Conservation (phyloP, 2,888 invertebrate species). For the Kuschelorhynchus macadamiae region DNA sequence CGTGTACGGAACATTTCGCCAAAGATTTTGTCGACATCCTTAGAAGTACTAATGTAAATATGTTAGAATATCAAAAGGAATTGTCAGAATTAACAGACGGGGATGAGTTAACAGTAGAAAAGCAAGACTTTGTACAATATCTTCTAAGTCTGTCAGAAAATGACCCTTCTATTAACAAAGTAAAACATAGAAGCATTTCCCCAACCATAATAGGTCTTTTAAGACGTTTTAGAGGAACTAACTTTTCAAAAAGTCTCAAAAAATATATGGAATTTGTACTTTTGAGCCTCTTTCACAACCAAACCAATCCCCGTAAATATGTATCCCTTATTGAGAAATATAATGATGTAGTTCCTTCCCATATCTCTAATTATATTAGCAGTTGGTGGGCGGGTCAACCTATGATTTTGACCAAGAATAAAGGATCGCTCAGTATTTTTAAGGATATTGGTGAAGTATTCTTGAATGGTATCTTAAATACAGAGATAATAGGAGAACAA, state of each 20-base stretch:
- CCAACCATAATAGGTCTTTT: conserved; percentile 66
- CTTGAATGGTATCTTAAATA: conserved; percentile 52
- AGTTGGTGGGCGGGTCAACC: conserved; percentile 68
- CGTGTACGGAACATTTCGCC: conserved; percentile 55
- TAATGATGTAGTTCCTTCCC: conserved; percentile 66
- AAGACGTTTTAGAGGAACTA: conserved; percentile 60
- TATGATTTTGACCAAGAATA: conserved; percentile 50
- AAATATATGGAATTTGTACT: conserved; percentile 69
- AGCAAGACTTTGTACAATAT: conserved; percentile 42
- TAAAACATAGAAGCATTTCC: conserved; percentile 56
- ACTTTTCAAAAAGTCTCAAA: conserved; percentile 58
- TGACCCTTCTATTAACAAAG: conserved; percentile 16
- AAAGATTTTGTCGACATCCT: conserved; percentile 59
- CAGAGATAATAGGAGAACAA: conserved; percentile 5
- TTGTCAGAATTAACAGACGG: conserved; percentile 48
- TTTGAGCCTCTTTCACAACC: conserved; percentile 74
- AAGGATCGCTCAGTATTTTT: conserved; percentile 56
- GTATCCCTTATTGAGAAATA: conserved; percentile 68
- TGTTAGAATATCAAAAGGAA: conserved; percentile 55
- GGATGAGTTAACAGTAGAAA: conserved; percentile 1
- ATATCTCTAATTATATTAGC: conserved; percentile 69
- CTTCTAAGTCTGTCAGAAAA: conserved; percentile 28
- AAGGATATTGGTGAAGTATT: conserved; percentile 55
- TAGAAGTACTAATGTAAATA: conserved; percentile 54
- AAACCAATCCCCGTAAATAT: conserved; percentile 72